Evolutionary conservation across 2,113 vertebrate genomes (phyloP).

Genomic region (Odocoileus virginianus): DNA sequence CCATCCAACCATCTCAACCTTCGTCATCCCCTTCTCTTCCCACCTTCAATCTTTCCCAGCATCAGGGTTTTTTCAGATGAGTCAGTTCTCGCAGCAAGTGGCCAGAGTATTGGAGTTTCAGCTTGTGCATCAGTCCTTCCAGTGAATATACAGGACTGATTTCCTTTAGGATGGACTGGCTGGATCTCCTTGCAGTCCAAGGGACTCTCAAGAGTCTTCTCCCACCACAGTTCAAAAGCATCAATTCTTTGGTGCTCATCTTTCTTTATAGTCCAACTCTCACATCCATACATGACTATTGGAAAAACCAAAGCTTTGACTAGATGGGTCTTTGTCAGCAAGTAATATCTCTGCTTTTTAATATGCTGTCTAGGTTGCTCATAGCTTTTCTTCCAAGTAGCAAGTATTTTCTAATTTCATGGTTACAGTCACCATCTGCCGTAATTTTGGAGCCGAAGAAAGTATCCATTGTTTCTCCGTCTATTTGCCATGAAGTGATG

Average conservation of each 20-base stretch:
- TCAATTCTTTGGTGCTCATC: not conserved
- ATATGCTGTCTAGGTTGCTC: not conserved
- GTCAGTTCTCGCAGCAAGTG: not conserved
- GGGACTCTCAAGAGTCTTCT: not conserved
- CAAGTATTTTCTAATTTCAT: not conserved
- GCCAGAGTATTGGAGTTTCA: not conserved
- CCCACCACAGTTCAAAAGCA: not conserved
- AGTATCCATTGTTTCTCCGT: not conserved
- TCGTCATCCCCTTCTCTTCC: not conserved
- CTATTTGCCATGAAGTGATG: not conserved
- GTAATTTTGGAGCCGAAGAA: not conserved
- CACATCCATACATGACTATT: not conserved
- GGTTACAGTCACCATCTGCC: not conserved
- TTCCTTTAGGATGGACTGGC: not conserved
- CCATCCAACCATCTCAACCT: not conserved
- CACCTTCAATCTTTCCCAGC: not conserved
- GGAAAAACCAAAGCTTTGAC: not conserved
- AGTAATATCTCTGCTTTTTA: not conserved
- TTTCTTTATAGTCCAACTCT: not conserved
- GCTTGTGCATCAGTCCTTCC: not conserved
- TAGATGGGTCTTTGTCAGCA: not conserved
- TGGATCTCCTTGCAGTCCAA: not conserved
- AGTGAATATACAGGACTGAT: not conserved
- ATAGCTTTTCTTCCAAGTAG: not conserved
- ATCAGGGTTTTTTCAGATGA: not conserved